phyloP scores from a whole-genome alignment of 2,888 invertebrate species.

The Diachrysia chrysitis region DNA sequence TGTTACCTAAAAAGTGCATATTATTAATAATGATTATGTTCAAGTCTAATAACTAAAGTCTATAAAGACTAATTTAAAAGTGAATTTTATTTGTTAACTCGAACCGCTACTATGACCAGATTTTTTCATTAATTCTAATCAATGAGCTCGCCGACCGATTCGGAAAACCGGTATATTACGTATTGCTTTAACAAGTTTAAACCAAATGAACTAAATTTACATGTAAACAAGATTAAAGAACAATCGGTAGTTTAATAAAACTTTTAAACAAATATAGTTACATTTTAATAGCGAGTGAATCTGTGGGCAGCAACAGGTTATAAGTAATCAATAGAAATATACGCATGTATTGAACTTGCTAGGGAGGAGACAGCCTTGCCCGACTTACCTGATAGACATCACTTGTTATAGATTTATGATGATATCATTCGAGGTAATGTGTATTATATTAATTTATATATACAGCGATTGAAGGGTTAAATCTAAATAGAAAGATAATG shows the following conservation, averaged over 20 bases:
- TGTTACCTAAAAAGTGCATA: too few relatives aligned
- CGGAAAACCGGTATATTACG: constrained; percentile 38
- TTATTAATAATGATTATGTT: not conserved
- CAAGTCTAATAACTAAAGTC: constrained; percentile 12
- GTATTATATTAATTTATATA: constrained; percentile 50
- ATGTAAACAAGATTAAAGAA: not conserved
- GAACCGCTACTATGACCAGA: constrained; percentile 1
- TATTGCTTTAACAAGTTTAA: constrained; percentile 20
- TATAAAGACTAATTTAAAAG: not conserved
- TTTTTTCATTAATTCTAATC: constrained; percentile 31
- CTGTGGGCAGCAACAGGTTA: constrained; percentile 47
- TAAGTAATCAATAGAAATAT: constrained; percentile 41
- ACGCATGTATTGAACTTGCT: constrained; percentile 60
- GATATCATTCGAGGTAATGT: constrained; percentile 64
- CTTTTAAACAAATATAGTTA: not conserved
- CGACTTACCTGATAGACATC: constrained; percentile 73
- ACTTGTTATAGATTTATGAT: constrained; percentile 70
- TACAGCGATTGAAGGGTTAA: constrained; percentile 11
- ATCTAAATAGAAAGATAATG: constrained; percentile 11
- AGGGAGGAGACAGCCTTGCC: constrained; percentile 79
- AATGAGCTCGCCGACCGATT: constrained; percentile 33
- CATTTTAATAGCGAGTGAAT: constrained; percentile 30
- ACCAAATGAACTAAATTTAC: not conserved
- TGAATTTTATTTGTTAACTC: not conserved
- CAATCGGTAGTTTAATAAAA: not conserved